Base-by-base conservation (phyloP, 2,797 vertebrate species). In the Lepilemur septentrionalis region DNA sequence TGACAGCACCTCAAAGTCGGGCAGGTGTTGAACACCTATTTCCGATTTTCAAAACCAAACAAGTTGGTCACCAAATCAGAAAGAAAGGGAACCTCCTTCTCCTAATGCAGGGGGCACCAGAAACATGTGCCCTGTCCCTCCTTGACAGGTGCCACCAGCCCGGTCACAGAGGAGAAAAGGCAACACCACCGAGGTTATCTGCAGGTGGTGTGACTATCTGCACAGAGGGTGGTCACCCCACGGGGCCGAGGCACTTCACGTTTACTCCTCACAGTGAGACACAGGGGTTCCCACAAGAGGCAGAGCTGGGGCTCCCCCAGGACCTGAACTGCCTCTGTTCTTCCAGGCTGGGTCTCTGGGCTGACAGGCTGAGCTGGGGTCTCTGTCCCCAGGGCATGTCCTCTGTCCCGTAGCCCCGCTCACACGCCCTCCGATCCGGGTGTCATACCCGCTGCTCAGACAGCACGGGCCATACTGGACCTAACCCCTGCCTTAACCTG, bases 361-460 rank as follows among this genome's bases (percentile, higher is more conserved):
- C 75, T 15, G 50, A 20, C 28, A 0, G 17, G 48, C 38, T 87
- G 41, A 48, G 41, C 80, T 69, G 70, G 70, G 38, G 6, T 57
- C n/a, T 1, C 38, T 4, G 3, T 61, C 55, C 52, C 43, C 32
- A 55, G 43, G 0, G 0, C 15, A 15, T 2, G 30, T 32, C 80
- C 80, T 35, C 46, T 2, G 32, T 18, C 85, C 25, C 43, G 20
- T 22, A 25, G 50, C 41, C 67, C 87, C 0, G 2, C n/a, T 30
- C 7, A 13, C 9, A 17, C 0, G 0, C 30, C 35, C n/a, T 23
- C 13, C 5, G 72, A 25, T 22, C 1, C 0, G 55, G 30, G 55
- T 0, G 7, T 78, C 22, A 7, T 2, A 4, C 8, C 20, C 17
- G 28, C n/a, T 1, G 5, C 65, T 20, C 28, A 48, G 63, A 43